Conservation (phyloP, 2,113 vertebrate genomes). For the Cheirogaleus medius region DNA sequence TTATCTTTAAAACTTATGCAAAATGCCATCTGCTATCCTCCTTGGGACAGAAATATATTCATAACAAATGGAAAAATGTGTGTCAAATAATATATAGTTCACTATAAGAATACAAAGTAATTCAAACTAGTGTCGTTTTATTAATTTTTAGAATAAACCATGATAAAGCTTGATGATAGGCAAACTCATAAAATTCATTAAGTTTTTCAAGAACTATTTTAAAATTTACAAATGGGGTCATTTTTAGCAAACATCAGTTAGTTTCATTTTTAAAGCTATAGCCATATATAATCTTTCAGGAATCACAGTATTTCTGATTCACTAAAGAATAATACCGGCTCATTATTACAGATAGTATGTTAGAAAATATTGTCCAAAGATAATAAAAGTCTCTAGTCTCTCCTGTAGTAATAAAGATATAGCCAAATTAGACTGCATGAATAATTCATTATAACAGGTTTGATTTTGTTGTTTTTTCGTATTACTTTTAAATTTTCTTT, state of each 20-base stretch:
- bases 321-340: conserved; percentile 44
- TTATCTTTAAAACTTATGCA: not conserved
- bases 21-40: not conserved
- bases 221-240: not conserved
- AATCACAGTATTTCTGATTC: not conserved
- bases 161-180: not conserved
- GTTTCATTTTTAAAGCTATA: not conserved
- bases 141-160: conserved; percentile 9
- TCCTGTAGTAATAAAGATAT: conserved; percentile 43
- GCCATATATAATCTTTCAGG: not conserved
- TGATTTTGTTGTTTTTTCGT: conserved; percentile 43
- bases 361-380: conserved; percentile 60
- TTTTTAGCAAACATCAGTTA: not conserved
- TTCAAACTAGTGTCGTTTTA: not conserved
- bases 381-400: conserved; percentile 47
- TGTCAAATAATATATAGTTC: not conserved
- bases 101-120: not conserved
- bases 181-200: conserved; percentile 6
- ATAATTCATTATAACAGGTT: conserved; percentile 59
- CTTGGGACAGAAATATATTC: not conserved
- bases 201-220: not conserved
- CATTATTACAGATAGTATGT: conserved; percentile 23
- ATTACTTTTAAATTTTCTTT: conserved; percentile 53
- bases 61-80: not conserved
- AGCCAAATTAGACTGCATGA: conserved; percentile 64